A percentile compares a stretch with the other conserved stretches of the same genome.
Evolutionary conservation across 2,797 vertebrate genomes (phyloP).

Genomic region (Poecile montanus): DNA sequence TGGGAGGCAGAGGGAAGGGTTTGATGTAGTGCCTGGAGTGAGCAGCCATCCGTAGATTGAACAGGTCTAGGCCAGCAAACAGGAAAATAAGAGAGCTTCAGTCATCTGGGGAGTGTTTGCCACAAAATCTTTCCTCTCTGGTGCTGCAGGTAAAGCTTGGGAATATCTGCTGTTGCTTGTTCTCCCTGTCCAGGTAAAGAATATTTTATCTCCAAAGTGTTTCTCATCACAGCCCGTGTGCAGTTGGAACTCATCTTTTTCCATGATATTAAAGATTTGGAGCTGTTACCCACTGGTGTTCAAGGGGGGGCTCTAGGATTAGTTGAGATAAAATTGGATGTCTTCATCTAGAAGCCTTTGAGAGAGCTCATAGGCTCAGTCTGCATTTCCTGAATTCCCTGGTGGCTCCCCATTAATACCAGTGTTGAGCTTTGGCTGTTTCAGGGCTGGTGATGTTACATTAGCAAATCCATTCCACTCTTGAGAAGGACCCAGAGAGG

Average conservation of each 20-base stretch:
- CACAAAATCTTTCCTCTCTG: background rate
- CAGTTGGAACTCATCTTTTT: background rate
- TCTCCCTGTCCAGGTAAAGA: background rate
- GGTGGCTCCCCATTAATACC: background rate
- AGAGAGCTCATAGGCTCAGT: background rate
- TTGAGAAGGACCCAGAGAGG: background rate
- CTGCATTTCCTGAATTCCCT: background rate
- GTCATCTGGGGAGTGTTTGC: background rate
- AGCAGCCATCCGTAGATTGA: background rate
- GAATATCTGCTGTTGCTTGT: background rate
- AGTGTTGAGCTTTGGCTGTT: background rate
- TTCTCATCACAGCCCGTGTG: accelerated
- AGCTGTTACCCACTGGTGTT: accelerated
- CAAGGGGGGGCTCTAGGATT: background rate
- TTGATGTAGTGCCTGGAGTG: background rate
- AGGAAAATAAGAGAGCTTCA: background rate
- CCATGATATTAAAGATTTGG: background rate
- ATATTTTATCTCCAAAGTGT: background rate
- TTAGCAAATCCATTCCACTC: background rate
- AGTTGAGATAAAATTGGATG: background rate
- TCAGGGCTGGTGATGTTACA: background rate
- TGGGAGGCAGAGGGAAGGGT: background rate
- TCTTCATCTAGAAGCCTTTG: background rate
- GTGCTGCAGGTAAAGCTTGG: background rate
- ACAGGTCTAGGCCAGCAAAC: background rate